Evolutionary conservation across 1,140 invertebrate genomes (phyloP).

Genomic region (Catajapyx aquilonaris): DNA sequence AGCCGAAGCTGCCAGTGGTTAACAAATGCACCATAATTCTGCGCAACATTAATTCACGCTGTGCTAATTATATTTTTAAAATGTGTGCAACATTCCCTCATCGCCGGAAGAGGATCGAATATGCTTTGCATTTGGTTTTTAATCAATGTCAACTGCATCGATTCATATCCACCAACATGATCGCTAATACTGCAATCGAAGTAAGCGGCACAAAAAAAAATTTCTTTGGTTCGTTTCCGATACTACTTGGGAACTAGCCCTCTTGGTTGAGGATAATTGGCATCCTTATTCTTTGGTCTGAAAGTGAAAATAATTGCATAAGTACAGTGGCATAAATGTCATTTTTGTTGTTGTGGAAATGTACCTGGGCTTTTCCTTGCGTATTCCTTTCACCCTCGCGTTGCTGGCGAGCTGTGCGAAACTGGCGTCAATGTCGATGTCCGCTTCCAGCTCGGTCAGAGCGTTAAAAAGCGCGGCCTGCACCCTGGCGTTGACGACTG

Average conservation of each 20-base stretch:
- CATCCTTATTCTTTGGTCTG: constrained; percentile 5
- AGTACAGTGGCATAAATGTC: constrained; percentile 15
- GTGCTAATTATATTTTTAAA: too few relatives aligned
- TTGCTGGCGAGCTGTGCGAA: constrained; percentile 11
- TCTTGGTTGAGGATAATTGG: constrained; percentile 31
- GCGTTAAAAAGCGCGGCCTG: constrained; percentile 52
- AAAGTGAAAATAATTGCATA: constrained; percentile 6
- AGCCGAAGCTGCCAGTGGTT: too few relatives aligned
- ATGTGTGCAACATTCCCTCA: too few relatives aligned
- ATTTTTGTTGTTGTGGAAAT: constrained; percentile 15
- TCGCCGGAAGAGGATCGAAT: too few relatives aligned
- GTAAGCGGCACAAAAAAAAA: not conserved
- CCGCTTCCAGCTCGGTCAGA: constrained; percentile 38
- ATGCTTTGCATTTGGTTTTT: too few relatives aligned
- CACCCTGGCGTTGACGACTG: constrained; percentile 42
- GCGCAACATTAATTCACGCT: too few relatives aligned
- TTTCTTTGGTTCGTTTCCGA: not conserved
- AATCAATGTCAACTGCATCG: too few relatives aligned
- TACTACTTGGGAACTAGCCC: constrained; percentile 36
- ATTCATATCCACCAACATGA: too few relatives aligned
- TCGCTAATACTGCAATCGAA: too few relatives aligned
- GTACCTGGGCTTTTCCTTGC: constrained; percentile 2
- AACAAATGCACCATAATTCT: too few relatives aligned
- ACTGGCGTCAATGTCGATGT: constrained; percentile 44
- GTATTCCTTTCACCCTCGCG: constrained; percentile 5